Conservation (phyloP, 2,797 vertebrate genomes). For the Mormyrops attenuatus region DNA sequence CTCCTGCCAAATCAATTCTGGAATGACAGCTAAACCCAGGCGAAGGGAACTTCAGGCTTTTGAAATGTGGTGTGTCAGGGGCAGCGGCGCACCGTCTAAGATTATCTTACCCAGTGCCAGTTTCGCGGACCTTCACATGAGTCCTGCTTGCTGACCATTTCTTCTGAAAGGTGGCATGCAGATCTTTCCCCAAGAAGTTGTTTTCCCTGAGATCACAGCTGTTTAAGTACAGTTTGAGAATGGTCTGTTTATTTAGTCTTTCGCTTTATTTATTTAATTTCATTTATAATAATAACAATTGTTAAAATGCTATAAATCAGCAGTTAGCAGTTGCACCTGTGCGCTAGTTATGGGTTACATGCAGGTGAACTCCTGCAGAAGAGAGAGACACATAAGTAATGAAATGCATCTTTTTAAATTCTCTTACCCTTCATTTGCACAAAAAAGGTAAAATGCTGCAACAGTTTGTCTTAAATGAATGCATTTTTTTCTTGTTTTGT, state of each 20-base stretch:
- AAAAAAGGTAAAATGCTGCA: background rate
- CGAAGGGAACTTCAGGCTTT: constrained; percentile 35
- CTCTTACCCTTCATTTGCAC: background rate
- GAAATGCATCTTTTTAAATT: background rate
- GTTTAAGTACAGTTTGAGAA: background rate
- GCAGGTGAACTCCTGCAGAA: background rate
- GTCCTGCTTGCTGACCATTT: background rate
- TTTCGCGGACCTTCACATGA: background rate
- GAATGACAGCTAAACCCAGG: constrained; percentile 40
- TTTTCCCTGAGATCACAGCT: background rate
- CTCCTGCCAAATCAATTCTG: constrained; percentile 43
- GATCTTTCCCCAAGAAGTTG: background rate
- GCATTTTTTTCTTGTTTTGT: background rate
- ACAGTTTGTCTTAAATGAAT: background rate
- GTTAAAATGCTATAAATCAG: background rate
- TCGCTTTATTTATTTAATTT: background rate
- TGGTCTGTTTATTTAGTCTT: background rate
- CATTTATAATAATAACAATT: background rate
- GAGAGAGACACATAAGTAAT: background rate
- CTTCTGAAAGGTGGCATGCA: background rate
- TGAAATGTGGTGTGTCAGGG: background rate
- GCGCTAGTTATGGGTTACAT: background rate
- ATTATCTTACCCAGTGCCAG: background rate
- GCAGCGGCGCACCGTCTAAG: background rate
- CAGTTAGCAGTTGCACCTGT: background rate